Evolutionary conservation across 2,797 vertebrate genomes (phyloP), one percentile per base, ranked within the genome.

Genomic region (Paedocypris micromegethes): DNA sequence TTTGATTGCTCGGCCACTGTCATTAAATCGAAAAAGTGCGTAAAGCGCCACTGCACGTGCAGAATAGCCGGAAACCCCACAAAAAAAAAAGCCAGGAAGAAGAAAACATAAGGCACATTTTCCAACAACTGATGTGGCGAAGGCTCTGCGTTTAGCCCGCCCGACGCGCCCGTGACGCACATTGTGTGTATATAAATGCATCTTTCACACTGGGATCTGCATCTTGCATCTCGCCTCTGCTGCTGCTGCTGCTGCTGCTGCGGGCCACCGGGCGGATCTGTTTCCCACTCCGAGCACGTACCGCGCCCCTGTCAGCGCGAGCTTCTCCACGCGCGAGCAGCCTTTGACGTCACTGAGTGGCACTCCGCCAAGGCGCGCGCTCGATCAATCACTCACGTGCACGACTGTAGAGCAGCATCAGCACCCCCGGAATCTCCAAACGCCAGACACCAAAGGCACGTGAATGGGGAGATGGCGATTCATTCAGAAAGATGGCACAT

Each of bases 251-350:
- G 43, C 41, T 9, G 23, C 46, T 41, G 51, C 48, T 23, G 6
- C 6, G 5, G 49, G 45, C 47, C 44, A 46, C 52, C 63, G 47
- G 47, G 23, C 49, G 44, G 65, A 64, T 66, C 75, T 79, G 67
- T 58, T 81, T 71, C 44, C 8, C 58, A 81, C 72, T 74, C 79
- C 3, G 70, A 61, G 64, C 79, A 81, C 79, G 79, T 81, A 79
- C 50, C 51, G 64, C 66, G 62, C 64, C 57, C 72, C 58, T 75
- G 49, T 60, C 63, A 75, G 62, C 54, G 58, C 50, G 40, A 45
- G 56, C 55, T 58, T 69, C 58, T 69, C 48, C 45, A 8, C 7
- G 55, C 63, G 5, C n/a, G 42, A 59, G 57, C 43, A 66, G 51
- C 46, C 45, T 49, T 56, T 65, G 9, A 65, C 67, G 72, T 74